Evolutionary conservation across 2,797 vertebrate genomes (phyloP).

Genomic region (Dromococcyx pavoninus): DNA sequence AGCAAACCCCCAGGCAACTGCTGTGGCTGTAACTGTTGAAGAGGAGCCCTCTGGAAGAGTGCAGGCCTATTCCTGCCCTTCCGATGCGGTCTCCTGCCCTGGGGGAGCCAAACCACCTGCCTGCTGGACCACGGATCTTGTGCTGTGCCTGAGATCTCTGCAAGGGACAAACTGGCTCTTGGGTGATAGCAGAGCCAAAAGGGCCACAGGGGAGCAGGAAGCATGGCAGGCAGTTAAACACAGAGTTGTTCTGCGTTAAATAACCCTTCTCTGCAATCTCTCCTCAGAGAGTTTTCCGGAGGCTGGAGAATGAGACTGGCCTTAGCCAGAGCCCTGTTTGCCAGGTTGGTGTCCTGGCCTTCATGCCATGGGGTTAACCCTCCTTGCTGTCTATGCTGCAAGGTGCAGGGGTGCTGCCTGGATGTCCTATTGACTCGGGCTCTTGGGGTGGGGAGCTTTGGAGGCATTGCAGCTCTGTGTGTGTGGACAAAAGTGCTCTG

Average conservation of each 20-base stretch:
- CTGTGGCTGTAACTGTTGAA: not conserved
- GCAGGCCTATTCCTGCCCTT: not conserved
- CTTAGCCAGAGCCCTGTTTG: slow-evolving; percentile 93
- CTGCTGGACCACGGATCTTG: not conserved
- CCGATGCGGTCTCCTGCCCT: not conserved
- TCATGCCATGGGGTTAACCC: not conserved
- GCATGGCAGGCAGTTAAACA: not conserved
- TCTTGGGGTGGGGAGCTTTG: accelerated
- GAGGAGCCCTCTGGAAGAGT: not conserved
- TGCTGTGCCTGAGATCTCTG: not conserved
- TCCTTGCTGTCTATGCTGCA: accelerated
- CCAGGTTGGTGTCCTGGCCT: slow-evolving; percentile 80
- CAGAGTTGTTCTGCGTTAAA: not conserved
- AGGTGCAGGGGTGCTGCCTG: not conserved
- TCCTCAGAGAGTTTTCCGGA: slow-evolving; percentile 92
- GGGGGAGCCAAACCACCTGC: not conserved
- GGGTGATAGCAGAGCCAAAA: not conserved
- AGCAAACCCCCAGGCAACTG: not conserved
- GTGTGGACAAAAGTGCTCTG: not conserved
- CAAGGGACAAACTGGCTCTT: not conserved
- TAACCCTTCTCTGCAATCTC: slow-evolving; percentile 7
- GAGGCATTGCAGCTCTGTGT: not conserved
- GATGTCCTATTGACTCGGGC: not conserved
- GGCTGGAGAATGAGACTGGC: slow-evolving; percentile 98
- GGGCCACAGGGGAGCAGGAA: not conserved